Base-by-base conservation (phyloP, 2,888 invertebrate species). In the Archaeoteleia sp. region DNA sequence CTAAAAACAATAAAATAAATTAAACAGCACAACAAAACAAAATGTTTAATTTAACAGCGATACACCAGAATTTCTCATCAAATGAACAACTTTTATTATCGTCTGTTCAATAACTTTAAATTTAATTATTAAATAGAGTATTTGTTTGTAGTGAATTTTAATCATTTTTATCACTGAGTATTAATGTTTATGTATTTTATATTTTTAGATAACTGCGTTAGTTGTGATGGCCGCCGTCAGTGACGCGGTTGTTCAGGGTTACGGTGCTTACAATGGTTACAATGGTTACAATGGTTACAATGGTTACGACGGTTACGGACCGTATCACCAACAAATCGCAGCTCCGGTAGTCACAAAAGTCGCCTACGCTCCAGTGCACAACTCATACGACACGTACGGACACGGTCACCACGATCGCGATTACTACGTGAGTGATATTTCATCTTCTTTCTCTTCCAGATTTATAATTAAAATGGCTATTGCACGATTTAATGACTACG, bases 161-260 rank as follows among this genome's bases (percentile, higher is more conserved):
- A n/a, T n/a, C n/a, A n/a, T n/a, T n/a, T n/a, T n/a, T n/a, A n/a
- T n/a, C n/a, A n/a, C n/a, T n/a, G n/a, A n/a, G n/a, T n/a, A n/a
- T n/a, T n/a, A n/a, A n/a, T n/a, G n/a, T n/a, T n/a, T n/a, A n/a
- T n/a, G 30, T 30, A 12, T 39, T 8, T 13, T n/a, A 25, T 35
- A 15, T 30, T 54, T 63, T 29, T 35, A 72, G 71, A 51, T 67
- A 12, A 58, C 58, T 39, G 49, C 69, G 48, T 25, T 79, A 27
- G 32, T 75, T 35, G 40, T 57, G 43, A 54, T 71, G 30, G 58
- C 71, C 12, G 73, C 70, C 57, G 61, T 61, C 14, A 51, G 70
- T 37, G 70, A 76, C 39, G 78, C 75, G 10, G 68, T 76, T 8
- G 67, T 74, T 32, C 54, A 76, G 30, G 73, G 71, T 32, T 74